These are phyloP conservation scores for Centrocercus urophasianus DNA, from an alignment of 2,113 vertebrate genomes.

Conservation along the genomic window DNA sequence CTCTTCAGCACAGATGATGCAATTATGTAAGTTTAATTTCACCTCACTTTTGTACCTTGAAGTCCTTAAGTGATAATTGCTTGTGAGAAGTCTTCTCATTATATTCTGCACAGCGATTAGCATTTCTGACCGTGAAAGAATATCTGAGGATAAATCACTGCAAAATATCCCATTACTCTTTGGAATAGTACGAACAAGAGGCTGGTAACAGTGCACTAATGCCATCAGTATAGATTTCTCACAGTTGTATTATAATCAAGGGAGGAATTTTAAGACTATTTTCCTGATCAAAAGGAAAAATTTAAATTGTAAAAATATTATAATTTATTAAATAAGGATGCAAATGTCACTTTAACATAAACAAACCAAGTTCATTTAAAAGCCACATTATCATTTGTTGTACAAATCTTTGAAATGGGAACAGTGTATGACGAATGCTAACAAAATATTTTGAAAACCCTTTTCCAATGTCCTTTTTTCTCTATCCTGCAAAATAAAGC, in stretches of 20 bases:
- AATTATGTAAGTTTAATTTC: constrained; percentile 34
- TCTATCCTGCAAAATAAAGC: not conserved
- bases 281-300: constrained; percentile 55
- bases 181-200: not conserved
- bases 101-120: not conserved
- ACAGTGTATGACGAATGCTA: not conserved
- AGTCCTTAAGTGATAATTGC: not conserved
- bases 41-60: not conserved
- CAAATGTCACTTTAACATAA: constrained; percentile 29
- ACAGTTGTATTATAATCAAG: constrained; percentile 32
- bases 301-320: constrained; percentile 45
- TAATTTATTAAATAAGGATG: not conserved
- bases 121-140: constrained; percentile 40
- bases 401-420: not conserved
- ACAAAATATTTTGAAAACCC: not conserved
- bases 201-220: constrained; percentile 26
- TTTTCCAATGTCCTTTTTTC: not conserved
- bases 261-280: constrained; percentile 52
- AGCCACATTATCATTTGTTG: not conserved
- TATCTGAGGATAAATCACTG: constrained; percentile 51
- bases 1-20: not conserved
- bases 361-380: constrained; percentile 39
- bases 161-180: constrained; percentile 45
- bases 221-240: constrained; percentile 50
- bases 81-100: constrained; percentile 1